Conservation (phyloP, 2,113 vertebrate species). For the Pteropus alecto region DNA sequence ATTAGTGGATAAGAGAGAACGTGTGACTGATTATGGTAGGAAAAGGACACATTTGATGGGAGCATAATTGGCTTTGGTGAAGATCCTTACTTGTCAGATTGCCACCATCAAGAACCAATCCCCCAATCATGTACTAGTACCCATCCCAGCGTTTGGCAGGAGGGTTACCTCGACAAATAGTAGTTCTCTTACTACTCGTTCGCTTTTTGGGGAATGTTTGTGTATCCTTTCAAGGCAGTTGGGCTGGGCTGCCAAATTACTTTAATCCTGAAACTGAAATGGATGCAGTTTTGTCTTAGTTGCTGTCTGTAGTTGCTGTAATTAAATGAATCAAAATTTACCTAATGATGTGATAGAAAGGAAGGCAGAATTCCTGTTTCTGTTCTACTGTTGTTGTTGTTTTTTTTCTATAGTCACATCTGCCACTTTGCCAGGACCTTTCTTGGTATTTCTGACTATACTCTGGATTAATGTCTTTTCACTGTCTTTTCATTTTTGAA, state of each 20-base stretch:
- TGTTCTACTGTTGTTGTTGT: not conserved
- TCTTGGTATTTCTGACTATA: not conserved
- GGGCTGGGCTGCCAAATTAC: not conserved
- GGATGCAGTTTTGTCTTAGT: not conserved
- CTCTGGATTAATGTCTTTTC: not conserved
- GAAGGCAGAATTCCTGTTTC: not conserved
- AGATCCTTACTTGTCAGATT: not conserved
- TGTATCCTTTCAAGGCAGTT: not conserved
- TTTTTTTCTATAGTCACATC: not conserved
- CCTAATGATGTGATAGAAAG: not conserved
- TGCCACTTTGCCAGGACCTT: not conserved
- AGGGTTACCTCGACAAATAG: not conserved
- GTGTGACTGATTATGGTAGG: not conserved
- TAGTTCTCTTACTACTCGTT: not conserved
- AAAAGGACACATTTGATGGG: not conserved
- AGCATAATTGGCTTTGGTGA: not conserved
- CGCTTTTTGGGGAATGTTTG: not conserved
- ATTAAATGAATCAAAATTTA: not conserved
- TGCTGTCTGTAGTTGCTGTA: not conserved
- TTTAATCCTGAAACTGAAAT: not conserved
- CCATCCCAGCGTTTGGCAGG: not conserved
- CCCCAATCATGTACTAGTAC: not conserved
- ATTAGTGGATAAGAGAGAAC: not conserved
- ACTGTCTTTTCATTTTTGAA: not conserved
- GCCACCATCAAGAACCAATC: not conserved